These are phyloP conservation scores for Drosophila fulvimacula DNA, from an alignment of 2,888 invertebrate genomes.

Conservation along the genomic window DNA sequence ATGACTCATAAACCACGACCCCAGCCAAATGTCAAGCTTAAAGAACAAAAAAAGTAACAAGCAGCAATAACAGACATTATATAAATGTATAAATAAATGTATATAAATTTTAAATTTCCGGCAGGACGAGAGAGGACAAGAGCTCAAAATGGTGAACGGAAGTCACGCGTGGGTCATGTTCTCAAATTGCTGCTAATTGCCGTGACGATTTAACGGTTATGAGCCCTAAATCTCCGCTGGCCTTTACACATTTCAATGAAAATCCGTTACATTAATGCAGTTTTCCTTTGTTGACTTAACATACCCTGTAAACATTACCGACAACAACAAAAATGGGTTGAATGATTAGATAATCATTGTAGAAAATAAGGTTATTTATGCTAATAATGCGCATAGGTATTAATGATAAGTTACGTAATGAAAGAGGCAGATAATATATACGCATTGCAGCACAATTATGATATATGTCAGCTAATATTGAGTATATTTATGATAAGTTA, in stretches of 20 bases:
- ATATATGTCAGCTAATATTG: neutral
- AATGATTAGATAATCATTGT: neutral
- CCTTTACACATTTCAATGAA: neutral
- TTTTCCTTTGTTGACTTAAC: slow-evolving; percentile 5
- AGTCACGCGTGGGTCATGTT: slow-evolving; percentile 6
- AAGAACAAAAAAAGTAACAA: neutral
- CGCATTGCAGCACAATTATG: too few species aligned
- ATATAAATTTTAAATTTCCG: slow-evolving; percentile 18
- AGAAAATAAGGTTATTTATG: neutral
- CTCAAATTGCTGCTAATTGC: slow-evolving; percentile 31
- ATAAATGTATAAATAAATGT: slow-evolving; percentile 7
- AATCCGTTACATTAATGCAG: slow-evolving; percentile 16
- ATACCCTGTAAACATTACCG: neutral
- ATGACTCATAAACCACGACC: slow-evolving; percentile 17
- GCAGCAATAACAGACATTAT: neutral
- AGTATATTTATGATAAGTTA: neutral
- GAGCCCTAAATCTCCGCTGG: neutral
- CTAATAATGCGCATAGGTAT: neutral
- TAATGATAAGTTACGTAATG: neutral
- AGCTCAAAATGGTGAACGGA: neutral
- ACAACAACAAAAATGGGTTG: neutral
- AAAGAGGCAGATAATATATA: neutral
- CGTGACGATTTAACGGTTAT: slow-evolving; percentile 18
- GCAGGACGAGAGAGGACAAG: neutral
- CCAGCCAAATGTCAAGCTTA: slow-evolving; percentile 12